Percentiles rank a stretch among this genome's conserved stretches.
phyloP scores from a whole-genome alignment of 2,888 invertebrate genomes.

The Hyles lineata region DNA sequence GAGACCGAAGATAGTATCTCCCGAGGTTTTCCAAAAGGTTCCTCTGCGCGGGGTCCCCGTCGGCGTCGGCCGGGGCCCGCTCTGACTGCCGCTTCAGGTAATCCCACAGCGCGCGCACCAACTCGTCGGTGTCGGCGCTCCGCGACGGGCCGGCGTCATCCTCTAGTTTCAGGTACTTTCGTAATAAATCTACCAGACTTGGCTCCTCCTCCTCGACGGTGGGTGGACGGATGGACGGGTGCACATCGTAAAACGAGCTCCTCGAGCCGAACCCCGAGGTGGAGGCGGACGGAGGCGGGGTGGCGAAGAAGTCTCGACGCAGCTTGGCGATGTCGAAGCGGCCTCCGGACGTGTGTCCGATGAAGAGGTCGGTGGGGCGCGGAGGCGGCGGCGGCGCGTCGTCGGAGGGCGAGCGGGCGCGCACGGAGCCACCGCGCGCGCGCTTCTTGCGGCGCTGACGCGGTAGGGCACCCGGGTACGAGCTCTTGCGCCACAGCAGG shows the following conservation, averaged over 20 bases:
- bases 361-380: constrained; percentile 78
- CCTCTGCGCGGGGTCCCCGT: constrained; percentile 73
- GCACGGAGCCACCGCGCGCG: constrained; percentile 88
- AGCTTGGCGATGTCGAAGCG: constrained; percentile 88
- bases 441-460: constrained; percentile 84
- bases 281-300: constrained; percentile 65
- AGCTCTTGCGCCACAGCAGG: constrained; percentile 92
- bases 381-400: constrained; percentile 79
- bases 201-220: constrained; percentile 79
- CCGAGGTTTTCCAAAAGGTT: constrained; percentile 87
- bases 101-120: constrained; percentile 86
- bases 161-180: constrained; percentile 87
- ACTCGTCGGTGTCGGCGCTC: constrained; percentile 85
- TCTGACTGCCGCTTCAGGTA: constrained; percentile 79
- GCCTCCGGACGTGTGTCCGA: constrained; percentile 84
- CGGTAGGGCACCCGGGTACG: constrained; percentile 90
- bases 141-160: constrained; percentile 78
- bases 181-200: constrained; percentile 86
- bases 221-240: constrained; percentile 56
- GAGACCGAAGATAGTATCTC: constrained; percentile 87
- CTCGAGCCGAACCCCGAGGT: constrained; percentile 56
- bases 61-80: constrained; percentile 61
- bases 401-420: constrained; percentile 88
- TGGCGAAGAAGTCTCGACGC: constrained; percentile 87
- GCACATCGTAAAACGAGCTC: constrained; percentile 52